A percentile compares a stretch with the other conserved stretches of the same genome.
Evolutionary conservation across 1,140 invertebrate species (phyloP).

Genomic region (Acromyrmex heyeri): DNA sequence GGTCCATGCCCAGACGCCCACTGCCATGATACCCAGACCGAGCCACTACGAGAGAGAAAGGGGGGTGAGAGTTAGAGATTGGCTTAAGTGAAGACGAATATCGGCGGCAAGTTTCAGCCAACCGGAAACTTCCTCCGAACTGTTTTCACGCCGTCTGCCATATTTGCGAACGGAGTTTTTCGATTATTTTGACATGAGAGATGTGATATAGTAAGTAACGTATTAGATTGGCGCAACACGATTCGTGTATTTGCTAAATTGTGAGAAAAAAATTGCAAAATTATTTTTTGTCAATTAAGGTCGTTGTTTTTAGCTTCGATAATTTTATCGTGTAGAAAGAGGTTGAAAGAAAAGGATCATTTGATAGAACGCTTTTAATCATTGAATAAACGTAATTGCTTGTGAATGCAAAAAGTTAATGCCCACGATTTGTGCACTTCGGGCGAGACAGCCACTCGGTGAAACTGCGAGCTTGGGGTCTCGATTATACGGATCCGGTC

Average conservation of each 20-base stretch:
- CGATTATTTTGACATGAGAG: constrained; percentile 23
- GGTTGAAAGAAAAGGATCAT: neutral
- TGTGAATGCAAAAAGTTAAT: neutral
- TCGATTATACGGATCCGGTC: constrained; percentile 34
- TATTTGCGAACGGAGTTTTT: constrained; percentile 37
- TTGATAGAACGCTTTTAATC: constrained; percentile 3
- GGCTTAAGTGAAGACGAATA: constrained; percentile 41
- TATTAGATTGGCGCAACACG: neutral
- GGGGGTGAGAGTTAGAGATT: constrained; percentile 14
- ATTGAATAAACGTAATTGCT: neutral
- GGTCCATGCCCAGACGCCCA: constrained; percentile 98
- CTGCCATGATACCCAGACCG: constrained; percentile 93
- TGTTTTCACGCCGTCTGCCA: constrained; percentile 26
- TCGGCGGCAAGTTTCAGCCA: constrained; percentile 36
- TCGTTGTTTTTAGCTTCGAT: neutral
- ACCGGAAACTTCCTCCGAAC: constrained; percentile 26
- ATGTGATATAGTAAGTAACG: constrained; percentile 1
- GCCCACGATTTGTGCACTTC: constrained; percentile 9
- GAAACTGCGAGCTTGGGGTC: constrained; percentile 9
- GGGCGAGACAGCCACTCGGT: neutral
- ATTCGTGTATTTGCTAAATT: neutral
- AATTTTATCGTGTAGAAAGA: neutral
- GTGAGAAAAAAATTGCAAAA: neutral
- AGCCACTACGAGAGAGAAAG: constrained; percentile 90
- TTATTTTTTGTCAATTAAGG: neutral